phyloP scores from a whole-genome alignment of 2,113 vertebrate genomes.

The Saguinus midas region DNA sequence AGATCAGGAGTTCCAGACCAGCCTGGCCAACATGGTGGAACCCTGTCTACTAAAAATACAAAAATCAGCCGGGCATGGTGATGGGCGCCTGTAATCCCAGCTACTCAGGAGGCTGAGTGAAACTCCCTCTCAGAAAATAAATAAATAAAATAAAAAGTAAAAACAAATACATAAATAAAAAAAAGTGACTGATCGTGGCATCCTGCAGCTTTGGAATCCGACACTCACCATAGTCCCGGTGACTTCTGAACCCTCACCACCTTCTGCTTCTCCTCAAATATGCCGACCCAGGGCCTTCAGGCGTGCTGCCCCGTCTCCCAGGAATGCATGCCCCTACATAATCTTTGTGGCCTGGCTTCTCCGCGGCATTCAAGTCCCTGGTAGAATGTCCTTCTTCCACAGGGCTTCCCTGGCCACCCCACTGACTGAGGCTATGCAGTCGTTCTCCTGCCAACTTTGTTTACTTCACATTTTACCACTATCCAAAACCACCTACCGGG shows the following conservation, averaged over 20 bases:
- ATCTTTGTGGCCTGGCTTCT: not conserved
- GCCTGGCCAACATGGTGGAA: too few species aligned
- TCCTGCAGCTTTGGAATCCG: not conserved
- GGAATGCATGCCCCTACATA: rapidly evolving
- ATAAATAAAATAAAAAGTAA: too few species aligned
- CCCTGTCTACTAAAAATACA: too few species aligned
- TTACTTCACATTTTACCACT: not conserved
- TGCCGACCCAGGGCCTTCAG: rapidly evolving
- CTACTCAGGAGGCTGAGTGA: too few species aligned
- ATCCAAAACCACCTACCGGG: not conserved
- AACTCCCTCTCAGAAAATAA: too few species aligned
- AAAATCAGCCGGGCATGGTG: too few species aligned
- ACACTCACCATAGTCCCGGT: rapidly evolving
- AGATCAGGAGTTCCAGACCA: too few species aligned
- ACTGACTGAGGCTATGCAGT: not conserved
- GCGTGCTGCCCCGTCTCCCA: rapidly evolving
- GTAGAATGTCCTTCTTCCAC: not conserved
- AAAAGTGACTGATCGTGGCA: rapidly evolving
- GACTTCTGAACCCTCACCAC: not conserved
- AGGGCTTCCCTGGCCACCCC: too few species aligned
- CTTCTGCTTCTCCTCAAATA: not conserved
- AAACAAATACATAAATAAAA: not conserved
- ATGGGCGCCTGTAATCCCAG: too few species aligned
- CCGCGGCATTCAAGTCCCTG: not conserved
- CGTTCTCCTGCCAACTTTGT: rapidly evolving